Evolutionary conservation across 2,113 vertebrate genomes (phyloP).

Genomic region (Ptilorrhoa leucosticta): DNA sequence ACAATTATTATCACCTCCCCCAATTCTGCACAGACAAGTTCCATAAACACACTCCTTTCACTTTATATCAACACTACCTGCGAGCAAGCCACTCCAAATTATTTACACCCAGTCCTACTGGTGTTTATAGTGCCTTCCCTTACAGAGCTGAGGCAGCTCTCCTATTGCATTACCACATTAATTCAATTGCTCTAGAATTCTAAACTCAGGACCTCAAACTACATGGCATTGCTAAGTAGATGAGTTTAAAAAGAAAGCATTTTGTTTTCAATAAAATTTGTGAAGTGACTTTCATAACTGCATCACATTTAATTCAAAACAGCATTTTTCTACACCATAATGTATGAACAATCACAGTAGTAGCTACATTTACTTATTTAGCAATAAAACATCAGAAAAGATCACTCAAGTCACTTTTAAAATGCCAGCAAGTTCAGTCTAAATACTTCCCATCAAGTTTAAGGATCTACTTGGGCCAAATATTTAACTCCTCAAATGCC

Average conservation of each 20-base stretch:
- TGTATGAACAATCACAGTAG: neutral
- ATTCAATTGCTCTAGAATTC: neutral
- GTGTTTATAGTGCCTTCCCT: neutral
- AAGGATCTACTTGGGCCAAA: neutral
- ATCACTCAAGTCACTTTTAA: neutral
- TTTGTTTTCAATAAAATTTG: neutral
- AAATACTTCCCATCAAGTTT: neutral
- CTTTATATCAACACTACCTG: neutral
- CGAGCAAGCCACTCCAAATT: neutral
- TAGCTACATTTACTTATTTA: neutral
- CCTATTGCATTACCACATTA: neutral
- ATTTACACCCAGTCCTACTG: neutral
- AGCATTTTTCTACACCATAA: neutral
- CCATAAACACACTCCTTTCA: neutral
- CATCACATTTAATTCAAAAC: neutral
- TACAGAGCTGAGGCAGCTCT: neutral
- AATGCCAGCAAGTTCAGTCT: neutral
- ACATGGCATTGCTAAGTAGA: accelerated
- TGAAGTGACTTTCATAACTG: neutral
- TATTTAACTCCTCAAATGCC: neutral
- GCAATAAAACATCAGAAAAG: neutral
- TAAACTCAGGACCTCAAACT: neutral
- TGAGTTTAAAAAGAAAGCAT: neutral
- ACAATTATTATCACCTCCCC: neutral
- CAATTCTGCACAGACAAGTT: neutral